Base-by-base conservation (phyloP, 2,888 invertebrate species). In the Acanthosepion pharaonis region DNA sequence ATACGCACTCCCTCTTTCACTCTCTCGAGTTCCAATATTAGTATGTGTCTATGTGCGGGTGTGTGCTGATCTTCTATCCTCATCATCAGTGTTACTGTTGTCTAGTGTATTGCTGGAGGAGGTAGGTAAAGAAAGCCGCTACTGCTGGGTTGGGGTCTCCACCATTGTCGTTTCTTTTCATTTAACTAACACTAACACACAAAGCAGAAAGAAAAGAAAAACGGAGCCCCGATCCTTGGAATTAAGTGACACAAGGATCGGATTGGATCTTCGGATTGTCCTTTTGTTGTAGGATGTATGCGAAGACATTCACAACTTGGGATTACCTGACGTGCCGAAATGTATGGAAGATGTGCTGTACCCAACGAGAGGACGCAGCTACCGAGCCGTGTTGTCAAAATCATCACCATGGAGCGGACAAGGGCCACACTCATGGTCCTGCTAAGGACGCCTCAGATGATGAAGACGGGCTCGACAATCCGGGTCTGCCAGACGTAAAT, bases 291-390 rank as follows among this genome's bases (percentile, higher is more conserved):
- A 93, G n/a, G 28, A 93, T 93, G 93, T 93, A 93, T 93, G 93
- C 93, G n/a, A 93, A 93, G 51, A 93, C 93, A 93, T 49, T 93
- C 53, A 93, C 28, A n/a, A 93, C 93, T n/a, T 93, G 93, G 93
- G 93, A 93, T 93, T 93, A 93, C 28, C n/a, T 93, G 49, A 93
- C 93, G 28, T 93, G 93, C 28, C 48, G 93, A 93, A 93, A 93
- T 93, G 93, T 93, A 49, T 93, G 93, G 93, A 93, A 93, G n/a
- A 93, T 93, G 93, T 93, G 93, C 18, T 93, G 93, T 9, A 93
- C 93, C 15, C 93, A 93, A 51, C 93, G 93, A 18, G 93, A 93
- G 20, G 93, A 93, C 28, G 93, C 93, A 25, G 93, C 93, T 9
- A 93, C 93, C n/a, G 93, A 93, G 53, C 93, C 93, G 48, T 93